Conservation (phyloP, 2,888 invertebrate species). For the Cryptops parisi region DNA sequence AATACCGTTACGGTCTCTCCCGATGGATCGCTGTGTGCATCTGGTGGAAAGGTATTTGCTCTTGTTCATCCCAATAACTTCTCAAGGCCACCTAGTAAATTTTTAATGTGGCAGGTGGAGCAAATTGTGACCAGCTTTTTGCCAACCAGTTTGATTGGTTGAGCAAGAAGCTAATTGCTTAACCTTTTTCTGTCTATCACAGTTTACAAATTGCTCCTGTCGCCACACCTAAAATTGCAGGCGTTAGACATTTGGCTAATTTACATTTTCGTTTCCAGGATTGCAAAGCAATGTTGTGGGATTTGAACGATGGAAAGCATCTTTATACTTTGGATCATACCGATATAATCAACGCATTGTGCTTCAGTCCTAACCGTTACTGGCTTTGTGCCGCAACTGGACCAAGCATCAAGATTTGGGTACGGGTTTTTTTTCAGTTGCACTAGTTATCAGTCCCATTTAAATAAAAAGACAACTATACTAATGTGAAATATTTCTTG, state of each 20-base stretch:
- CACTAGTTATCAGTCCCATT: constrained; percentile 5
- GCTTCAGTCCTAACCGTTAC: constrained; percentile 98
- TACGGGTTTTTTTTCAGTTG: constrained; percentile 29
- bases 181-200: no score
- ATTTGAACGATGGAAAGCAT: constrained; percentile 98
- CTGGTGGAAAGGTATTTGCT: constrained; percentile 83
- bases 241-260: no score
- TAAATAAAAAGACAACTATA: constrained; percentile 15
- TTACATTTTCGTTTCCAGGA: constrained; percentile 54
- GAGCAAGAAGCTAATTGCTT: no score
- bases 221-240: no score
- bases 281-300: constrained; percentile 99
- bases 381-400: constrained; percentile 99
- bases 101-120: no score
- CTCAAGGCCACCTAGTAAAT: no score
- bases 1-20: constrained; percentile 99
- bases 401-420: constrained; percentile 97
- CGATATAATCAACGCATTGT: constrained; percentile 92
- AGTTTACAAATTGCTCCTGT: no score
- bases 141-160: no score
- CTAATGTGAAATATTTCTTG: not conserved
- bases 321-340: constrained; percentile 97
- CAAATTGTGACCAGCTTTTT: no score
- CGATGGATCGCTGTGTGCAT: constrained; percentile 98
- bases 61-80: no score